phyloP scores from a whole-genome alignment of 2,797 vertebrate species.

The Gallirallus australis region DNA sequence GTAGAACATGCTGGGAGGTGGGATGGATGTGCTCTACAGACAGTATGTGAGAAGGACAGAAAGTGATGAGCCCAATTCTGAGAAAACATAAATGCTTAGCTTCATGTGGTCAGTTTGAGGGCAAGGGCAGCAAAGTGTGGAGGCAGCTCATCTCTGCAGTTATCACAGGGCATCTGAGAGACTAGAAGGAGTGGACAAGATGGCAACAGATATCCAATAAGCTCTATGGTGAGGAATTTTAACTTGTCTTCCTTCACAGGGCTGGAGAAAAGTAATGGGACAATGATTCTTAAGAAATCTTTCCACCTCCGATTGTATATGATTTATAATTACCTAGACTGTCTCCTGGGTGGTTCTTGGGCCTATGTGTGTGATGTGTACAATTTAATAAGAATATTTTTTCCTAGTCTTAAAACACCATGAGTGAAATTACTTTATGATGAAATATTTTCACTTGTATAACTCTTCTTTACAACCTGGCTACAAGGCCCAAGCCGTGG shows the following conservation, averaged over 20 bases:
- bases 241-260: neutral
- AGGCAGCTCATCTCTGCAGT: neutral
- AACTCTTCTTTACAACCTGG: neutral
- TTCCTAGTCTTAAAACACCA: neutral
- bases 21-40: neutral
- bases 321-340: neutral
- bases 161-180: neutral
- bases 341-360: neutral
- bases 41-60: neutral
- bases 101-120: neutral
- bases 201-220: neutral
- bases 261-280: neutral
- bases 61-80: neutral
- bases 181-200: neutral
- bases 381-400: neutral
- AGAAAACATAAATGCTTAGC: neutral
- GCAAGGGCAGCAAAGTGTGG: neutral
- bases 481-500: neutral
- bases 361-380: neutral
- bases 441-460: neutral
- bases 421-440: neutral
- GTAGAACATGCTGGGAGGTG: neutral
- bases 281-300: neutral
- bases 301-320: neutral
- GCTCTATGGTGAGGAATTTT: neutral